Base-by-base conservation (phyloP, 2,888 invertebrate genomes). In the Podotricha telesiphe region DNA sequence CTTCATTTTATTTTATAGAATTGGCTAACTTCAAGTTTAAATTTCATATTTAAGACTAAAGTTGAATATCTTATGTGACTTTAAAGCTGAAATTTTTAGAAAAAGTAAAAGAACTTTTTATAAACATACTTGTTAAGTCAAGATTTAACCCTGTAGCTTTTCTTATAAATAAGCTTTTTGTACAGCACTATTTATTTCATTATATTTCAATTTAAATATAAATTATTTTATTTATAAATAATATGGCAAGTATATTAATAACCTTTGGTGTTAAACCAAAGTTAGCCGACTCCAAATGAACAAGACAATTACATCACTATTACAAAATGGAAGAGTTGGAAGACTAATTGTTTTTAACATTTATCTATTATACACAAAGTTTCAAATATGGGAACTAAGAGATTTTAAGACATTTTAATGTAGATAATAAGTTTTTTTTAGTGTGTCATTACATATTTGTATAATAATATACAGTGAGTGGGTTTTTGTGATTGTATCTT, bases 241-340 rank as follows among this genome's bases (percentile, higher is more conserved):
- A 45, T 59, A 56, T 65, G 55, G 56, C 47, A 56, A 56, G 34
- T 58, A 58, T 34, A 45, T 15, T 17, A 55, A 34, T 56, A 48
- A 28, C 20, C 48, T 50, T 64, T 51, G 34, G 37, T 51, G 37
- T 40, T 37, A 64, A 20, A 51, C n/a, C 50, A 51, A 51, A 51
- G 50, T 64, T 40, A 64, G 51, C 63, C 19, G 51, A 19, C 1
- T 40, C 34, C n/a, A 8, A 28, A 6, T 28, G 28, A 15, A 63
- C 15, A 22, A 7, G 1, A 45, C 40, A 40, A 20, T n/a, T 7
- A 20, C 20, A 42, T 20, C 40, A 58, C 40, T 42, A 15, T 42
- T 2, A 59, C 28, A 34, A 53, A 4, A 22, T 11, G 58, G 22
- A 59, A 59, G 37, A 37, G n/a, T n/a, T n/a, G n/a, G n/a, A n/a